A percentile compares a stretch with the other conserved stretches of the same genome.
These are phyloP conservation scores for Gallirallus australis DNA, from an alignment of 2,797 vertebrate species.

Conservation along the genomic window DNA sequence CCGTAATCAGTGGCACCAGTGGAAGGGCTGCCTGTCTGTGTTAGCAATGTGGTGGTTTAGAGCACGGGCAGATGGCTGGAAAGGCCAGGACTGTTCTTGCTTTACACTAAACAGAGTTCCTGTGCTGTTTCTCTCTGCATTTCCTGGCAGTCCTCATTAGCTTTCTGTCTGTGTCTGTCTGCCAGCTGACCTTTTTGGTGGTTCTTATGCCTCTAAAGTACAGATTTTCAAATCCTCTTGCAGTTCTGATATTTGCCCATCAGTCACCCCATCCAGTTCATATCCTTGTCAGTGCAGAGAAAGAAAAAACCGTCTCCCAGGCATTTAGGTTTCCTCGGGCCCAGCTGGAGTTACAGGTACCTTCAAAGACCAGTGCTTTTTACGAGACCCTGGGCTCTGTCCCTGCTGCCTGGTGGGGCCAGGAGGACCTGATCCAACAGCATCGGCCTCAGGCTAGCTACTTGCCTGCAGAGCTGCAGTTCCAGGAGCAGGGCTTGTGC, in stretches of 20 bases:
- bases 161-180: neutral
- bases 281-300: neutral
- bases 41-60: neutral
- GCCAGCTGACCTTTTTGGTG: neutral
- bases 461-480: neutral
- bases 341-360: neutral
- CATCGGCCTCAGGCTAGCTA: neutral
- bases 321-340: neutral
- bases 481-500: neutral
- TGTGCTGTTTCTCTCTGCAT: neutral
- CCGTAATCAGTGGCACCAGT: neutral
- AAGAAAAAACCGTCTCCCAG: neutral
- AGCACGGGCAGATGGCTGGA: neutral
- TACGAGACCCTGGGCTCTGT: neutral
- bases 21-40: neutral
- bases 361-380: neutral
- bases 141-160: neutral
- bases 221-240: neutral
- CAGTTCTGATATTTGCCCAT: neutral
- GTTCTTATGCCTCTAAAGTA: neutral
- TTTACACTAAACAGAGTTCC: neutral
- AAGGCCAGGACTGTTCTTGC: neutral
- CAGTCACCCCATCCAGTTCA: rapidly evolving
- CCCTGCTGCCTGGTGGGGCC: neutral
- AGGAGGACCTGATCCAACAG: neutral